Evolutionary conservation across 53 echinoderm and acorn worm species (phyloP).

Genomic region (Apostichopus leukothele): DNA sequence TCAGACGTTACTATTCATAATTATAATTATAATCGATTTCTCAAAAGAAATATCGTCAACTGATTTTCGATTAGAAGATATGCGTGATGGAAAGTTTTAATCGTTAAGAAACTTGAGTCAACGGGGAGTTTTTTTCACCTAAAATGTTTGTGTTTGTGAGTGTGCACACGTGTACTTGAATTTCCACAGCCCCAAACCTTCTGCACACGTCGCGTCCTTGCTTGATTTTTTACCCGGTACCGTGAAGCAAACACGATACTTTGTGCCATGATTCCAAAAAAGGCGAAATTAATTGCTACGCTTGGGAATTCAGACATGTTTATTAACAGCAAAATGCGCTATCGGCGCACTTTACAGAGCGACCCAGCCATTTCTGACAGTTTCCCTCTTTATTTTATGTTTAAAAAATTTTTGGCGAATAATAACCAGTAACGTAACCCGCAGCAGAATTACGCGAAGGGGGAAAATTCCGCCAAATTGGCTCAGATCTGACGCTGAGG

Average conservation of each 20-base stretch:
- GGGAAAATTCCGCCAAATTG: slow-evolving; percentile 40
- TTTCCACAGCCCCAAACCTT: background rate
- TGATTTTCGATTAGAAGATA: no score
- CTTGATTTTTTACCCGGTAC: background rate
- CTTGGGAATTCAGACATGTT: slow-evolving; percentile 46
- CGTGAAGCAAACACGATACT: slow-evolving; percentile 9
- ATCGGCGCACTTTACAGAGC: slow-evolving; percentile 27
- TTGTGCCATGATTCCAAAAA: background rate
- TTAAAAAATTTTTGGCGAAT: slow-evolving; percentile 1
- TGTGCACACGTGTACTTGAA: background rate
- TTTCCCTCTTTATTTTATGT: slow-evolving; percentile 17
- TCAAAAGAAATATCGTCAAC: no score
- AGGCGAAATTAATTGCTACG: slow-evolving; percentile 43
- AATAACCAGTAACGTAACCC: slow-evolving; percentile 44
- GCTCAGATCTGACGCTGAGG: slow-evolving; percentile 22
- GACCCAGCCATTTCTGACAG: slow-evolving; percentile 13
- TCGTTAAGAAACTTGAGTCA: no score
- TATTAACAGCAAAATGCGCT: slow-evolving; percentile 48
- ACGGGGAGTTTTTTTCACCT: no score
- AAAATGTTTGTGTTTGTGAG: no score
- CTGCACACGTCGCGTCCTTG: background rate
- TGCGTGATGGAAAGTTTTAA: no score
- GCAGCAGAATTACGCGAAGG: slow-evolving; percentile 30
- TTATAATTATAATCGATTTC: no score
- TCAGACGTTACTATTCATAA: no score